Evolutionary conservation across 2,888 invertebrate species (phyloP).

Genomic region (Lochmaea crataegi): DNA sequence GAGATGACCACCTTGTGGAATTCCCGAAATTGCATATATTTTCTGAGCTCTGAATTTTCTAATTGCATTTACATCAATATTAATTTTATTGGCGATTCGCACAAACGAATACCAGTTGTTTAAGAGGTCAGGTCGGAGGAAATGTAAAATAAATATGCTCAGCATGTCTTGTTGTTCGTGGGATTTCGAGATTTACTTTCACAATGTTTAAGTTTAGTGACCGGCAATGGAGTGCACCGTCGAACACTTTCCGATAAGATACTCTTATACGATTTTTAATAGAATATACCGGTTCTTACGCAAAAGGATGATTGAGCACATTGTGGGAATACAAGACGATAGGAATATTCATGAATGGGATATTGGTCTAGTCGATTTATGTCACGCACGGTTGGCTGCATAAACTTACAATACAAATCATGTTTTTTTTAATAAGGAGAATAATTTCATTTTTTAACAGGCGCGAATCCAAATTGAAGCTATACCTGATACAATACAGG

Average conservation of each 20-base stretch:
- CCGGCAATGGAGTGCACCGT: slow-evolving; percentile 9
- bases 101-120: slow-evolving; percentile 3
- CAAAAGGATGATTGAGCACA: background rate
- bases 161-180: slow-evolving; percentile 8
- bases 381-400: no score
- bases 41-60: no score
- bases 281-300: background rate
- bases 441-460: no score
- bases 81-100: background rate
- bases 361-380: no score
- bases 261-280: background rate
- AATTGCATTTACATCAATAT: background rate
- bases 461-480: no score
- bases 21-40: no score
- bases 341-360: background rate
- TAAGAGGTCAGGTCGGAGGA: slow-evolving; percentile 10
- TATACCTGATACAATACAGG: no score
- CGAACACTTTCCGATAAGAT: slow-evolving; percentile 8
- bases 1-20: no score
- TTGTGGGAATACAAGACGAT: background rate
- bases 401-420: no score
- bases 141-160: slow-evolving; percentile 20
- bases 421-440: no score
- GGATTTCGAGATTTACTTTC: slow-evolving; percentile 16
- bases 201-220: slow-evolving; percentile 22